Evolutionary conservation across 2,888 invertebrate species (phyloP).

Genomic region (Agrilus mali): DNA sequence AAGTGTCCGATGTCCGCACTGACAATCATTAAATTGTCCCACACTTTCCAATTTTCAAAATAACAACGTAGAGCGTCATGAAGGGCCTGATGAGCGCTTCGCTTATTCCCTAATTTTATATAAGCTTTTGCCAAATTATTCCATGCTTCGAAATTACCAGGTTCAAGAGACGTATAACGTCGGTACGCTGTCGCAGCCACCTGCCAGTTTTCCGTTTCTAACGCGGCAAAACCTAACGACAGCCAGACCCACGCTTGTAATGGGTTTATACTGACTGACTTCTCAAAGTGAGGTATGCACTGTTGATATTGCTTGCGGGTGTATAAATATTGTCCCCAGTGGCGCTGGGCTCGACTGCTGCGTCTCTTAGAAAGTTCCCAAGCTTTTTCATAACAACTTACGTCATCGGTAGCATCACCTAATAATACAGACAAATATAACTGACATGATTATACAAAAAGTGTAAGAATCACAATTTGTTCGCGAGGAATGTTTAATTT

Average conservation of each 20-base stretch:
- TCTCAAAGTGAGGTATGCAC: slow-evolving; percentile 69
- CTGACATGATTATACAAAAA: too few relatives aligned
- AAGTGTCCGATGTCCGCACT: slow-evolving; percentile 79
- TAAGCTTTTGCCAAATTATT: slow-evolving; percentile 94
- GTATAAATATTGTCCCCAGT: slow-evolving; percentile 76
- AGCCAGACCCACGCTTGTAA: slow-evolving; percentile 82
- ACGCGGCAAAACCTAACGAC: slow-evolving; percentile 72
- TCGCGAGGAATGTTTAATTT: too few relatives aligned
- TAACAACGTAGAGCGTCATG: slow-evolving; percentile 85
- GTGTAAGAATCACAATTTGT: too few relatives aligned
- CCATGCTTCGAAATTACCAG: slow-evolving; percentile 90
- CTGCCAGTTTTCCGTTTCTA: slow-evolving; percentile 69
- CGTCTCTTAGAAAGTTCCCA: slow-evolving; percentile 77
- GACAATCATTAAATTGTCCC: slow-evolving; percentile 89
- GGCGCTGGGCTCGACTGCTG: slow-evolving; percentile 76
- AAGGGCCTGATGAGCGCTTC: slow-evolving; percentile 70
- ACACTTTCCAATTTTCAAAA: slow-evolving; percentile 87
- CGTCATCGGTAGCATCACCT: slow-evolving; percentile 57
- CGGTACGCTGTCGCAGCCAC: slow-evolving; percentile 74
- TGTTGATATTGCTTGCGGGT: slow-evolving; percentile 61
- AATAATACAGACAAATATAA: slow-evolving; percentile 35
- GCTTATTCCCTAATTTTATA: slow-evolving; percentile 74
- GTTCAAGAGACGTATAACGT: slow-evolving; percentile 77
- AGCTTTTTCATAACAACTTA: slow-evolving; percentile 72
- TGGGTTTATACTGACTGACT: slow-evolving; percentile 74